Conservation (phyloP, 1,140 invertebrate genomes). For the Sarcophaga peregrina region DNA sequence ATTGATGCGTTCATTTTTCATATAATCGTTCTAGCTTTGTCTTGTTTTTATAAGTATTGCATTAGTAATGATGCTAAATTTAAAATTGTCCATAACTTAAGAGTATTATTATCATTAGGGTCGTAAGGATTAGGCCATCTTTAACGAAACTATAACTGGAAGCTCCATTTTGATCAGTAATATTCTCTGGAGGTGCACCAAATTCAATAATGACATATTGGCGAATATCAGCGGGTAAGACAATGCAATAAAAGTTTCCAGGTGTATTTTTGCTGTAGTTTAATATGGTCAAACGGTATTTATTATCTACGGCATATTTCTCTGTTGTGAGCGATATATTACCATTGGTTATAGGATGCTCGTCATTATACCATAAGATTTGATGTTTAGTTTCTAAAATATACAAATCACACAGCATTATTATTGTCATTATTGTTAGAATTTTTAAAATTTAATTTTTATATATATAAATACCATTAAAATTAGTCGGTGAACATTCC, state of each 20-base stretch:
- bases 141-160: background rate
- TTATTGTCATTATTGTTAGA: no score
- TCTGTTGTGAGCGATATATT: background rate
- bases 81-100: background rate
- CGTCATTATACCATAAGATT: slow-evolving; percentile 1
- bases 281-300: background rate
- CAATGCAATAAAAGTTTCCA: background rate
- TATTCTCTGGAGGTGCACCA: background rate
- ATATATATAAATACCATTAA: background rate
- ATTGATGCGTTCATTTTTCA: background rate
- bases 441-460: no score
- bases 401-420: background rate
- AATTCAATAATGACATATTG: background rate
- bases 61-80: background rate
- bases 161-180: background rate
- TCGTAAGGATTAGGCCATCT: background rate
- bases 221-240: background rate
- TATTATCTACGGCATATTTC: background rate
- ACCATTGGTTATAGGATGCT: background rate
- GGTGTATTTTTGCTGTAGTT: background rate
- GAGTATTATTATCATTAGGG: background rate
- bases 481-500: slow-evolving; percentile 16
- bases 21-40: background rate
- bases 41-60: background rate
- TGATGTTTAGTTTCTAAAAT: background rate